A percentile compares a stretch with the other conserved stretches of the same genome.
These are phyloP conservation scores for Oryzaephilus surinamensis DNA, from an alignment of 1,140 invertebrate genomes.

Conservation along the genomic window DNA sequence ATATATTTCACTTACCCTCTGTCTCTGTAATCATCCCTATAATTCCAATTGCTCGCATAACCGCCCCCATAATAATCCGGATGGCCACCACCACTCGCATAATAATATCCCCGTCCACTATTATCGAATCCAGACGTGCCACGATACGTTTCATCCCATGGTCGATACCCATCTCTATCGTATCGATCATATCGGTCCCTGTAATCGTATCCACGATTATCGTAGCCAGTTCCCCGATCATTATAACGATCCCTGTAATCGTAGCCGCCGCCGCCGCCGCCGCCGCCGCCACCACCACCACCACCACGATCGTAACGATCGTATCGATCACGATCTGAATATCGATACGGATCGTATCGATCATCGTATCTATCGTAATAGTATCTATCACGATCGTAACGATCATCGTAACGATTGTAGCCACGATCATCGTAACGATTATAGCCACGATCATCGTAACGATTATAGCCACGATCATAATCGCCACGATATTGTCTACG, in stretches of 20 bases:
- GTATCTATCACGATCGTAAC: conserved; percentile 9
- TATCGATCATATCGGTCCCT: conserved; percentile 32
- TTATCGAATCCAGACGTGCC: conserved; percentile 42
- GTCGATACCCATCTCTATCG: conserved; percentile 39
- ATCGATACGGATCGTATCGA: conserved; percentile 34
- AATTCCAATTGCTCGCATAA: not conserved
- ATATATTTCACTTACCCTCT: not conserved
- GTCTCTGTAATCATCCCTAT: not conserved
- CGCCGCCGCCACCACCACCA: conserved; percentile 10
- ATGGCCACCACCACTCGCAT: conserved; percentile 33
- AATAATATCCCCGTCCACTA: conserved; percentile 44
- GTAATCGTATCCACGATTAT: conserved; percentile 27
- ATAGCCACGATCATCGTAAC: conserved; percentile 14
- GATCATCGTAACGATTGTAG: conserved; percentile 8
- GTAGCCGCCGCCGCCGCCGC: conserved; percentile 11
- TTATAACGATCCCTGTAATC: conserved; percentile 13
- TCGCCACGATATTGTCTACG: conserved; percentile 6
- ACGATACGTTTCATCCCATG: conserved; percentile 43
- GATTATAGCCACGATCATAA: conserved; percentile 8
- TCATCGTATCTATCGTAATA: conserved; percentile 33
- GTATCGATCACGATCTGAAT: conserved; percentile 27
- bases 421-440: conserved; percentile 11
- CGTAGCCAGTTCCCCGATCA: conserved; percentile 22
- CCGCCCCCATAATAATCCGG: not conserved
- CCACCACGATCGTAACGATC: conserved; percentile 11